Evolutionary conservation across 1,140 invertebrate genomes (phyloP).

Genomic region (Rhopalosiphum maidis): DNA sequence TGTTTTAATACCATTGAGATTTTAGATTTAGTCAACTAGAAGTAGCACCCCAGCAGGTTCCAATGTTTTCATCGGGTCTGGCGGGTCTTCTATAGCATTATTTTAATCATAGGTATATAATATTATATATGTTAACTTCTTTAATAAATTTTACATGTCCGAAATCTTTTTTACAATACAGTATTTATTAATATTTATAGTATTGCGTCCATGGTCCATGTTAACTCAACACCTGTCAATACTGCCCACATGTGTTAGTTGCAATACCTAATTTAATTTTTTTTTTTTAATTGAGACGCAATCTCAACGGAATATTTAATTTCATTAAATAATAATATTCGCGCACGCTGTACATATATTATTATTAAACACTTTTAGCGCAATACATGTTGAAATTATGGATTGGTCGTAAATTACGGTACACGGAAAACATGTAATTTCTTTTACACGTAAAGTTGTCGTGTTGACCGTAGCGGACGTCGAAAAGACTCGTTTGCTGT

Average conservation of each 20-base stretch:
- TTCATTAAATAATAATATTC: conserved; percentile 27
- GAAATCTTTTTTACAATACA: background rate
- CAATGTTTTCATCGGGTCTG: background rate
- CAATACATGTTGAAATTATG: background rate
- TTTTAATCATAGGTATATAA: background rate
- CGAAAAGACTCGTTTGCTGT: background rate
- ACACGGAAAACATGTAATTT: background rate
- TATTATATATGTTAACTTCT: background rate
- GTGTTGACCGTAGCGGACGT: background rate
- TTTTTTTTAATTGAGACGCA: conserved; percentile 34
- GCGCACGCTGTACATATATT: background rate
- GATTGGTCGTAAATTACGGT: conserved; percentile 24
- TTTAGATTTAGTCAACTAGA: background rate
- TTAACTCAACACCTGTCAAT: background rate
- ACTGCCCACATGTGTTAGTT: background rate
- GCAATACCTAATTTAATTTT: background rate
- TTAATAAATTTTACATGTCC: background rate
- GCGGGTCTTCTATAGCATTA: background rate
- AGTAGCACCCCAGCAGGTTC: background rate
- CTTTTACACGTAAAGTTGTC: conserved; percentile 20
- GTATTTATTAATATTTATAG: background rate
- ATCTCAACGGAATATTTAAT: background rate
- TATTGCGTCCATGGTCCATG: background rate
- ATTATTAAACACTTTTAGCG: background rate
- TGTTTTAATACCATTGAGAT: background rate